Base-by-base conservation (phyloP, 2,113 vertebrate species). In the Crotalus tigris region DNA sequence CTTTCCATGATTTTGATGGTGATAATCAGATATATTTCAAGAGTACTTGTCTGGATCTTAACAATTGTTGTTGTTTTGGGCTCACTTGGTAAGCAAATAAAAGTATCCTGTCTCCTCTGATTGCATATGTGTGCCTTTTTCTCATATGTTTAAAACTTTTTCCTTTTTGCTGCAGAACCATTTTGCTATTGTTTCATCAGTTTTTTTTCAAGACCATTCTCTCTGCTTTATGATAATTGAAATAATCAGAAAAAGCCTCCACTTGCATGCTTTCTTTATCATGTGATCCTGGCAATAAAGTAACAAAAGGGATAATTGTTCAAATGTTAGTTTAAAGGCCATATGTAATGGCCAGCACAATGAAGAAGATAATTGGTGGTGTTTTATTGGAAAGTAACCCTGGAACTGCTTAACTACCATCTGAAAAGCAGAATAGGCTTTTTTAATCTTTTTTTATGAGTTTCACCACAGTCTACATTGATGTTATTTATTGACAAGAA, bases 1-100 rank as follows among this genome's bases (percentile, higher is more conserved):
- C 97, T 99, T 44, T 99, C 99, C 92, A 99, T 99, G 99, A 98
- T 99, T 96, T 97, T 99, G 97, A 99, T 99, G 99, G 98, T 99
- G 95, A 98, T 99, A 96, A 99, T 99, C 93, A 98, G 99, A 57
- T 99, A 99, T 97, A 99, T 99, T 98, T 99, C 99, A 55, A 98
- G 99, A 92, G 96, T 99, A 61, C 98, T 99, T 93, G 98, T 99
- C 93, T 99, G 99, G 99, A 99, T 99, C 97, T 97, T 99, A 96
- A 99, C 99, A 69, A 97, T 98, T 93, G 96, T 99, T 96, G 98
- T 99, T 57, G 97, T 99, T 94, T 97, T 99, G 29, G 99, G 99
- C 75, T 99, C 99, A 57, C 98, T 99, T 3, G 99, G 99, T 99
- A 98, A 99, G 99, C 94, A 55, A 0, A 87, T 96, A 29, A 89